Percentiles rank a stretch among this genome's conserved stretches.
Evolutionary conservation across 2,797 vertebrate genomes (phyloP).

Genomic region (Anisognathus igniventris): DNA sequence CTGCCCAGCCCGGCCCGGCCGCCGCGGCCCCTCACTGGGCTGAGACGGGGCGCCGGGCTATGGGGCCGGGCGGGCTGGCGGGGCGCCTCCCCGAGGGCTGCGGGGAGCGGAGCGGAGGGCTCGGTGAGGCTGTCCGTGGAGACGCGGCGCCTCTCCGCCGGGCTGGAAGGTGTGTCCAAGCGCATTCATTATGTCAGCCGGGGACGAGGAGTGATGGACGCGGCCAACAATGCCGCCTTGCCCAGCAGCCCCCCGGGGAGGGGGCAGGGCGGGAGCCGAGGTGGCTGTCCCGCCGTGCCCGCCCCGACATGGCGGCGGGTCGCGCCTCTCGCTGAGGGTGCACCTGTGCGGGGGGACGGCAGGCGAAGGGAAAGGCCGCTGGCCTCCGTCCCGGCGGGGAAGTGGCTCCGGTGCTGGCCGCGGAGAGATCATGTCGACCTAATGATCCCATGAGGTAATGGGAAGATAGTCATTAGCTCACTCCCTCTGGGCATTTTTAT

Average conservation of each 20-base stretch:
- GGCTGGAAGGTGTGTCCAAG: conserved; percentile 89
- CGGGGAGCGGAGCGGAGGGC: not conserved
- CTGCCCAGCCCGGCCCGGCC: conserved; percentile 26
- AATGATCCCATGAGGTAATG: conserved; percentile 61
- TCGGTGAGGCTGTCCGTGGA: not conserved
- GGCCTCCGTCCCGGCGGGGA: not conserved
- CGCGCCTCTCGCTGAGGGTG: not conserved
- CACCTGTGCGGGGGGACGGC: not conserved
- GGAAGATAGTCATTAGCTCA: conserved; percentile 49
- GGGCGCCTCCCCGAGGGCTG: not conserved
- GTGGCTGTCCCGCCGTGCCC: not conserved
- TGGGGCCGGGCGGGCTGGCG: conserved; percentile 2
- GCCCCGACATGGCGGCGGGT: not conserved
- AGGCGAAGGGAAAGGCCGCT: not conserved
- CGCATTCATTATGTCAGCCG: conserved; percentile 89
- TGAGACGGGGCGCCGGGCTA: conserved; percentile 22
- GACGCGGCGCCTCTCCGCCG: not conserved
- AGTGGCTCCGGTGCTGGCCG: not conserved
- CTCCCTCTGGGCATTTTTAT: conserved; percentile 38
- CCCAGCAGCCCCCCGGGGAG: conserved; percentile 36
- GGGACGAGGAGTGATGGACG: conserved; percentile 76
- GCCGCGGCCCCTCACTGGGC: conserved; percentile 30
- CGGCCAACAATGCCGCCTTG: conserved; percentile 83
- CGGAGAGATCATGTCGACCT: conserved; percentile 25
- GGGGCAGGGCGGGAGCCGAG: conserved; percentile 16